Conservation (phyloP, 1,140 invertebrate genomes). For the Battus philenor region DNA sequence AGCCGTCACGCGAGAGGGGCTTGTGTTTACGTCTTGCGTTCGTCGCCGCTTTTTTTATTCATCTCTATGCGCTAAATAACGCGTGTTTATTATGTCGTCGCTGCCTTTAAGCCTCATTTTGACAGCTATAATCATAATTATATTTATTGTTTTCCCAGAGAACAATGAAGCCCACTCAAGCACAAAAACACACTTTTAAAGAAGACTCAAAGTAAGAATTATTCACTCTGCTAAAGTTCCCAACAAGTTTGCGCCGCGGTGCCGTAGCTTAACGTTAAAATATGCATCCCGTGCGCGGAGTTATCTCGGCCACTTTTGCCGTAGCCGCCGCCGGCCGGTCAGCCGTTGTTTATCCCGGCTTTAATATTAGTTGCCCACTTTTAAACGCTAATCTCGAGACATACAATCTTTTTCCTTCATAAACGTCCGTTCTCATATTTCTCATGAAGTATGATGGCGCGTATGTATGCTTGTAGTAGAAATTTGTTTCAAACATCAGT, state of each 20-base stretch:
- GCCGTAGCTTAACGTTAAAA: slow-evolving; percentile 66
- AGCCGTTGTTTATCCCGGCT: slow-evolving; percentile 55
- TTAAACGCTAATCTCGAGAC: slow-evolving; percentile 32
- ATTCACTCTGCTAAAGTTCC: slow-evolving; percentile 59
- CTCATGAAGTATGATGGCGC: too few relatives aligned
- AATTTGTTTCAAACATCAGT: too few relatives aligned
- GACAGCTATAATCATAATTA: too few relatives aligned
- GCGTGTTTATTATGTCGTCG: too few relatives aligned
- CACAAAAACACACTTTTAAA: slow-evolving; percentile 23
- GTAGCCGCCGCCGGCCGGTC: slow-evolving; percentile 47
- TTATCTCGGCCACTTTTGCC: slow-evolving; percentile 63
- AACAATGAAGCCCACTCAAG: not conserved
- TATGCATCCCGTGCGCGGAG: slow-evolving; percentile 65
- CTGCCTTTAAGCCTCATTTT: too few relatives aligned
- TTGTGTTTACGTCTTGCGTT: slow-evolving; percentile 55
- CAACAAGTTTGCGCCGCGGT: slow-evolving; percentile 57
- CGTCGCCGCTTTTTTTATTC: slow-evolving; percentile 55
- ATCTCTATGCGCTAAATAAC: slow-evolving; percentile 47
- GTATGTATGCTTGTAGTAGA: too few relatives aligned
- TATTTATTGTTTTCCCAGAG: not conserved
- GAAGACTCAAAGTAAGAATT: slow-evolving; percentile 58
- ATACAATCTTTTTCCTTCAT: slow-evolving; percentile 13
- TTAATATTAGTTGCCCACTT: slow-evolving; percentile 49
- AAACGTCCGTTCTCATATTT: slow-evolving; percentile 5
- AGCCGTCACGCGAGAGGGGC: slow-evolving; percentile 70